phyloP scores from a whole-genome alignment of 2,113 vertebrate genomes.

The Leucopternis melanops region DNA sequence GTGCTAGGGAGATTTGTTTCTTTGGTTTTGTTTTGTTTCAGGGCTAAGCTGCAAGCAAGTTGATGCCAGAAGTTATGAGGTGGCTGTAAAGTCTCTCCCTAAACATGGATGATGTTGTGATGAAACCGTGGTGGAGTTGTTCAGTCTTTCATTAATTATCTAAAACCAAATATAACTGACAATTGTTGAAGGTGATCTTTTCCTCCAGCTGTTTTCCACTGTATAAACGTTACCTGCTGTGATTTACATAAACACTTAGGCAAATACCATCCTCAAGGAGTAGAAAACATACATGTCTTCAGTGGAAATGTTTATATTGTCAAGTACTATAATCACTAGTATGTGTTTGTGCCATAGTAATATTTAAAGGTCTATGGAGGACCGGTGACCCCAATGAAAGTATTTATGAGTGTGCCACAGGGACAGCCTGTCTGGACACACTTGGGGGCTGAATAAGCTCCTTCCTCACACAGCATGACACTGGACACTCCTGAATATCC shows the following conservation, averaged over 20 bases:
- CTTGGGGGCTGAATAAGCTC: neutral
- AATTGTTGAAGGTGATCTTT: neutral
- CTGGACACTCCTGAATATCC: neutral
- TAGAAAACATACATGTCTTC: neutral
- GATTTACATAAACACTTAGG: neutral
- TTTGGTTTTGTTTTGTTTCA: neutral
- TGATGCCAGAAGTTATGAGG: neutral
- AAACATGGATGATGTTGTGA: neutral
- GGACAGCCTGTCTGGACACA: neutral
- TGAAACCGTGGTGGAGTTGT: neutral
- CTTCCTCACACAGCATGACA: neutral
- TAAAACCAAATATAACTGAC: neutral
- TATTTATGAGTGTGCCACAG: neutral
- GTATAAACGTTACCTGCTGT: slow-evolving; percentile 12
- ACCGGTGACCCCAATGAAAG: neutral
- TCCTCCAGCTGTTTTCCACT: neutral
- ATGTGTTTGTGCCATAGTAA: neutral
- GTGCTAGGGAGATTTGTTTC: neutral
- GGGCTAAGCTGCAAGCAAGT: neutral
- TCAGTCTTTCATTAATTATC: neutral
- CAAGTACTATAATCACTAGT: neutral
- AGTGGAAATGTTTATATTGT: neutral
- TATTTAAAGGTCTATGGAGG: neutral
- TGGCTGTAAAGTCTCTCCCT: neutral
- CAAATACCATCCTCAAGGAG: neutral